Conservation (phyloP, 2,113 vertebrate genomes). For the Hippoglossus stenolepis region DNA sequence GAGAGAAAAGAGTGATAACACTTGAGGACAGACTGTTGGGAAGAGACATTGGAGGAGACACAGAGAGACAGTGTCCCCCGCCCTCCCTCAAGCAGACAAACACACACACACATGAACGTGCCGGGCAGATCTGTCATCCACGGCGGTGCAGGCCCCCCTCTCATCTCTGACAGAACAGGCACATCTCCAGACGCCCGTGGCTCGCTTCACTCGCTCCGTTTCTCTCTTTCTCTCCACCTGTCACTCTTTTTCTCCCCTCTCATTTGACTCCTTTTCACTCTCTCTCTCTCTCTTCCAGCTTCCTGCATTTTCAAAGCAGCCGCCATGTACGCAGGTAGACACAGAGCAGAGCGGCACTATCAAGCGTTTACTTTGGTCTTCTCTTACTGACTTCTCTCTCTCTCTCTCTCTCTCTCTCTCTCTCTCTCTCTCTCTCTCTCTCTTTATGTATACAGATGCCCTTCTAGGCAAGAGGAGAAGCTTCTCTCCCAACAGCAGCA, state of each 20-base stretch:
- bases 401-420: constrained; percentile 40
- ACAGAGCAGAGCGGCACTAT: constrained; percentile 7
- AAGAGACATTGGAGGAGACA: constrained; percentile 59
- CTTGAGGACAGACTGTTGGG: constrained; percentile 58
- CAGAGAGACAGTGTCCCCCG: constrained; percentile 36
- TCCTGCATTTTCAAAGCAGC: constrained; percentile 51
- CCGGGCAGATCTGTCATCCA: constrained; percentile 74
- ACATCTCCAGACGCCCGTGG: constrained; percentile 74
- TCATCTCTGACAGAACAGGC: constrained; percentile 72
- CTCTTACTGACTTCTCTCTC: constrained; percentile 40
- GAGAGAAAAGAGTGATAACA: constrained; percentile 39
- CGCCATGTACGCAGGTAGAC: constrained; percentile 45
- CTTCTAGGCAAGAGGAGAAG: constrained; percentile 93
- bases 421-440: constrained; percentile 40
- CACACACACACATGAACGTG: constrained; percentile 53
- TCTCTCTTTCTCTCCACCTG: constrained; percentile 54
- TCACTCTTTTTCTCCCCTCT: constrained; percentile 11
- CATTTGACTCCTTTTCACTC: constrained; percentile 18
- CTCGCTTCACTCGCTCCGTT: constrained; percentile 57
- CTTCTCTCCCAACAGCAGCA: constrained; percentile 93
- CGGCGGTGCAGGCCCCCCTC: constrained; percentile 65
- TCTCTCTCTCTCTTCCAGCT: constrained; percentile 14
- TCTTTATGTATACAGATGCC: constrained; percentile 84
- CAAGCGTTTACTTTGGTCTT: constrained; percentile 14
- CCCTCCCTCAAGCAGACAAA: constrained; percentile 49